Evolutionary conservation across 1,140 invertebrate species (phyloP).

Genomic region (Trachymyrmex septentrionalis): DNA sequence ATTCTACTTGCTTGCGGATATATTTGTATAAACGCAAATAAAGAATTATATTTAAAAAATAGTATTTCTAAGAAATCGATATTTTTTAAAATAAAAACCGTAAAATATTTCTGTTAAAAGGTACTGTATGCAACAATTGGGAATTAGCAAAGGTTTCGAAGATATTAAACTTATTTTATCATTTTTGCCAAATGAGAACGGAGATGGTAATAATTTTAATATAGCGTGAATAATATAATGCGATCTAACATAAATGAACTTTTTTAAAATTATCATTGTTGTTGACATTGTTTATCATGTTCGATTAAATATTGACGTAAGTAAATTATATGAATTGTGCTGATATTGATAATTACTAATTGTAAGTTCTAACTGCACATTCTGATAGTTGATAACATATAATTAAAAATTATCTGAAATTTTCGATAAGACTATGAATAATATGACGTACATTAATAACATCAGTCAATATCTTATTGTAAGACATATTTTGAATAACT

Average conservation of each 20-base stretch:
- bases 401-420: slow-evolving; percentile 14
- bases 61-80: not conserved
- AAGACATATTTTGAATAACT: not conserved
- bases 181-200: slow-evolving; percentile 23
- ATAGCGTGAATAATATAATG: not conserved
- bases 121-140: slow-evolving; percentile 60
- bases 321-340: not conserved
- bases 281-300: slow-evolving; percentile 11
- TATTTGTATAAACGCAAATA: not conserved
- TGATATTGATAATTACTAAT: not conserved
- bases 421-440: not conserved
- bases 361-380: not conserved
- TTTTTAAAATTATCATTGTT: slow-evolving; percentile 20
- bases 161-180: slow-evolving; percentile 57
- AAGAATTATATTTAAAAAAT: not conserved
- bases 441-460: not conserved
- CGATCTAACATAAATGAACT: not conserved
- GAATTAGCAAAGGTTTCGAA: slow-evolving; percentile 5
- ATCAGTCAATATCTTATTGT: not conserved
- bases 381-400: not conserved
- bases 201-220: slow-evolving; percentile 23
- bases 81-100: not conserved
- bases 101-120: slow-evolving; percentile 63
- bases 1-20: not conserved
- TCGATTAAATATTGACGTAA: slow-evolving; percentile 15